A percentile compares a stretch with the other conserved stretches of the same genome.
phyloP scores from a whole-genome alignment of 2,888 invertebrate genomes.

The Pristionchus arcanus region DNA sequence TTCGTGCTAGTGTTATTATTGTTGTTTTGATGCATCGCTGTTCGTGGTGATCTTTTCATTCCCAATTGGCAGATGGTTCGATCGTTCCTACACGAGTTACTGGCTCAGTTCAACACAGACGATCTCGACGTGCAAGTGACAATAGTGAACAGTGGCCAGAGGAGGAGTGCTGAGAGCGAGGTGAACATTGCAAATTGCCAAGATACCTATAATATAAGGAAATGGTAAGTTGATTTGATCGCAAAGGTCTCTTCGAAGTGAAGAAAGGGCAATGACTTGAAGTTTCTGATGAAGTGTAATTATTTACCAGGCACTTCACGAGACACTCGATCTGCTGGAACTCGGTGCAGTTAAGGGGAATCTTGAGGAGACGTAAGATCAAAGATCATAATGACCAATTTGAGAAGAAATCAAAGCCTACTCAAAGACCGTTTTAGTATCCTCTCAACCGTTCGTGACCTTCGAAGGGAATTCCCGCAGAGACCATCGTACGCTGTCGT shows the following conservation, averaged over 20 bases:
- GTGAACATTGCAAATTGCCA: background rate
- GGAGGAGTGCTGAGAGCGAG: slow-evolving; percentile 22
- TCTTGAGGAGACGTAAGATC: background rate
- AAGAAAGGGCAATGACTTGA: too few relatives aligned
- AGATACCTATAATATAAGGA: background rate
- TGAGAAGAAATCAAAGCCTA: too few relatives aligned
- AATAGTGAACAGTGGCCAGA: background rate
- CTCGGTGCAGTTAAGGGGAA: background rate
- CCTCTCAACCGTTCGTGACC: background rate
- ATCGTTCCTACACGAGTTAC: slow-evolving; percentile 12
- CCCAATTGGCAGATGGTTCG: slow-evolving; percentile 5
- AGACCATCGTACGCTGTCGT: slow-evolving; percentile 11
- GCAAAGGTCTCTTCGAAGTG: too few relatives aligned
- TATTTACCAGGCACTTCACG: background rate
- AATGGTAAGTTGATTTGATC: background rate
- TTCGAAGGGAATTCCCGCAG: background rate
- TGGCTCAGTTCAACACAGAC: slow-evolving; percentile 41
- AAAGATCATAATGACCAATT: background rate
- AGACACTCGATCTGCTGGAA: background rate
- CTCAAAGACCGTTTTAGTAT: background rate
- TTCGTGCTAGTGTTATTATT: background rate
- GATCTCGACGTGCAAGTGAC: slow-evolving; percentile 35
- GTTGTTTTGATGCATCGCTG: background rate
- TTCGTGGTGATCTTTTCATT: background rate
- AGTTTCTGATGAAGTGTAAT: background rate